phyloP scores from a whole-genome alignment of 92 coral and sea anemone genomes.

The Paramuricea clavata region DNA sequence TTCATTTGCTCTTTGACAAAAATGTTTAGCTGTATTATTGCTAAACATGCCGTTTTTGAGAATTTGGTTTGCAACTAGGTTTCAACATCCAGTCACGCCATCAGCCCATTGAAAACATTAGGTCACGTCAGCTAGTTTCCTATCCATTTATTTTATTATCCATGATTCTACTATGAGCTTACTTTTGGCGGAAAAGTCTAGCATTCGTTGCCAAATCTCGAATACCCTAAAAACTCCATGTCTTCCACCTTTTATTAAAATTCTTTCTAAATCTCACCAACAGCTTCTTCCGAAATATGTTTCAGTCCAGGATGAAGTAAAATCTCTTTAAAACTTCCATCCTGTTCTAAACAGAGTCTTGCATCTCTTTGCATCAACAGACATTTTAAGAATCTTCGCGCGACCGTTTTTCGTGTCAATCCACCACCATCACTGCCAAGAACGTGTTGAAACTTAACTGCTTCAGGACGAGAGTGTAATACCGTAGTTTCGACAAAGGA shows the following conservation, averaged over 20 bases:
- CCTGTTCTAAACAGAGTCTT: slow-evolving; percentile 12
- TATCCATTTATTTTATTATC: too few relatives aligned
- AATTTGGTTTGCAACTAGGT: too few relatives aligned
- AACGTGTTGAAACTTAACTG: not conserved
- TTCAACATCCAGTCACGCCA: too few relatives aligned
- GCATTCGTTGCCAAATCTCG: not conserved
- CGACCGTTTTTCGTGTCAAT: slow-evolving; percentile 19
- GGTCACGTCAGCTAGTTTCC: too few relatives aligned
- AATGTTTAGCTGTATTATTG: too few relatives aligned
- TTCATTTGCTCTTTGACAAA: too few relatives aligned
- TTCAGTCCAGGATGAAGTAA: slow-evolving; percentile 11
- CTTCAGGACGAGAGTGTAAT: not conserved
- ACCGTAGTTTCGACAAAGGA: slow-evolving; percentile 14
- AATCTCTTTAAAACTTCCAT: not conserved
- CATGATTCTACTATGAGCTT: too few relatives aligned
- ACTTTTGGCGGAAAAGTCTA: not conserved
- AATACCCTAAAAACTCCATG: not conserved
- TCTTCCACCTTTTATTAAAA: not conserved
- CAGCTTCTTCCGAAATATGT: not conserved
- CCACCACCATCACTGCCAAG: not conserved
- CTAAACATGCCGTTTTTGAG: too few relatives aligned
- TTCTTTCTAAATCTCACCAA: not conserved
- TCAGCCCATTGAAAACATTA: too few relatives aligned
- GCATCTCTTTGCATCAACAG: slow-evolving; percentile 48
- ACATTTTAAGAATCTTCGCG: slow-evolving; percentile 32